Base-by-base conservation (phyloP, 2,113 vertebrate genomes). In the Tachysurus fulvidraco region DNA sequence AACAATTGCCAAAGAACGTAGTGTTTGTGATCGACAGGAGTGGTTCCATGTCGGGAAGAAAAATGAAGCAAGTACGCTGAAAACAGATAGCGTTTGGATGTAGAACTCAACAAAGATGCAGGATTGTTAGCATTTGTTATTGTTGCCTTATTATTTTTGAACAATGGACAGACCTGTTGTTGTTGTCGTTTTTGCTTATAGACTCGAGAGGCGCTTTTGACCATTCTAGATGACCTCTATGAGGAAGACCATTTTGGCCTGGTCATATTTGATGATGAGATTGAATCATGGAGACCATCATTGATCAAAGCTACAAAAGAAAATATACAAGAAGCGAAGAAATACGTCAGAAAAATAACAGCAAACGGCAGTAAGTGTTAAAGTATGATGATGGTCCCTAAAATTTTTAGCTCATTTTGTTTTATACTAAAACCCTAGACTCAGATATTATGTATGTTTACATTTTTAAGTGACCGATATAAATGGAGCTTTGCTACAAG, bases 21-120 rank as follows among this genome's bases (percentile, higher is more conserved):
- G 92, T 92, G 71, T 95, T 96, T 94, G 92, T 95, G n/a, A 94
- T 95, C 11, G 95, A 96, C 77, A 86, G 30, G 54, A 96, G 95
- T 21, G 88, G 88, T 4, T 96, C 95, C 3, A 96, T 95, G 95
- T 0, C 0, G 0, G 94, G 94, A 25, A 85, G 0, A 41, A 95
- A 95, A 86, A 95, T 96, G 0, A 0, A 0, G 0, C 95, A 96
- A 92, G 95, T 94, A 52, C 86, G 84, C 69, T 74, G 30, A 19
- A 23, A 5, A 77, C 41, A 25, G 44, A 77, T n/a, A 76, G 23
- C 54, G 50, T 17, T 54, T 78, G 23, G n/a, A 52, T 77, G 46
- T 52, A 30, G 8, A 79, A 28, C 76, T 25, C 12, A 17, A 54
- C 6, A 80, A 80, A 36, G 10, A 74, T 25, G 23, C 10, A 71